A percentile compares a stretch with the other conserved stretches of the same genome.
These are phyloP conservation scores for Dolichallabes microphthalmus DNA, from an alignment of 2,113 vertebrate genomes.

Conservation along the genomic window DNA sequence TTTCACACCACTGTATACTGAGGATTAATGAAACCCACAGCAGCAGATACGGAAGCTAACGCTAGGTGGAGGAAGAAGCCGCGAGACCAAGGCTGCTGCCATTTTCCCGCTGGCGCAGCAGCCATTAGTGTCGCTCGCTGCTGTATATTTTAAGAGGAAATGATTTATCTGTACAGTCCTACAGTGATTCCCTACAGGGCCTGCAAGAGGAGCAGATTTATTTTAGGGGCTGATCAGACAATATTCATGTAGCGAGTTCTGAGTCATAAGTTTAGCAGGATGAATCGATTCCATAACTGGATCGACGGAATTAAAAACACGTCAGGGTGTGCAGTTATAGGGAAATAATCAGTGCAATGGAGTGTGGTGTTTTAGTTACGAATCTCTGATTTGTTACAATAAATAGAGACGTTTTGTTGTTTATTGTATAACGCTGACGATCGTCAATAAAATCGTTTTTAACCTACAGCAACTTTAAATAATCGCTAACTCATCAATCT, in stretches of 20 bases:
- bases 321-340: background rate
- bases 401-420: too few species aligned
- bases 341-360: background rate
- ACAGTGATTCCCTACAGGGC: background rate
- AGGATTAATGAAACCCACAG: background rate
- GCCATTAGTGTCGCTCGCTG: background rate
- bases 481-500: too few species aligned
- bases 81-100: background rate
- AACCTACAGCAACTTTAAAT: too few species aligned
- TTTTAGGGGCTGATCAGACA: background rate
- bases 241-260: background rate
- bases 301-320: background rate
- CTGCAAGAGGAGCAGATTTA: background rate
- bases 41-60: background rate
- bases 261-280: background rate
- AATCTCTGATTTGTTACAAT: too few species aligned
- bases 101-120: background rate
- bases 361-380: too few species aligned
- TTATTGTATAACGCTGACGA: too few species aligned
- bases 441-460: too few species aligned
- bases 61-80: background rate
- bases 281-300: background rate
- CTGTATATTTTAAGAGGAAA: background rate
- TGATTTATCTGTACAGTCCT: background rate
- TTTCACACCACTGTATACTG: too few species aligned